Base-by-base conservation (phyloP, 2,888 invertebrate species). In the Adela reaumurella region DNA sequence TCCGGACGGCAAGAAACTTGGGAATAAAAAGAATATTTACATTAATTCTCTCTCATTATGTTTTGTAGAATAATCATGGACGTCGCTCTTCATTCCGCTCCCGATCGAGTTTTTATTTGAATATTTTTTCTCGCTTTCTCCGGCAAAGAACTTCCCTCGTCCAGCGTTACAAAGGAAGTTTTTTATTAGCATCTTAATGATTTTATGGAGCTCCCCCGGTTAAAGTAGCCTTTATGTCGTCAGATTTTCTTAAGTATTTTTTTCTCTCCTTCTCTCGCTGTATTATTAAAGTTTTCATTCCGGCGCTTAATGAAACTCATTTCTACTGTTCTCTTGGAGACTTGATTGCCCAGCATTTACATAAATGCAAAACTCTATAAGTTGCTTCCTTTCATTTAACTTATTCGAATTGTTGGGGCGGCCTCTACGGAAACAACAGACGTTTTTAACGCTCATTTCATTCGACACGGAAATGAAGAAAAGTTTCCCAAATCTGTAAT, bases 171-270 rank as follows among this genome's bases (percentile, higher is more conserved):
- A 77, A 77, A 77, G 78, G 78, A 74, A 79, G 78, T 79, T 78
- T 80, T 79, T 79, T 80, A 80, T 79, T 79, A 79, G 80, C 80
- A 79, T 80, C 80, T 79, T 80, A 80, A 80, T 80, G 80, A 80
- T 80, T 80, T 80, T 79, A 80, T 80, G 78, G 76, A 72, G 69
- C 69, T 72, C 72, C 74, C 74, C 74, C 71, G 70, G 74, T 78
- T 78, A 78, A 77, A 77, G 74, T 74, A 74, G 77, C 74, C 78
- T 78, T 78, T 78, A 78, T 78, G 78, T 77, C 76, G 78, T 77
- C 78, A 78, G 78, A 78, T 78, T 78, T 78, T 77, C 78, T 78
- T 78, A 70, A 77, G 77, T 72, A 77, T 77, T 77, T 77, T 42
- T 76, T 77, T 74, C 70, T 67, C 67, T n/a, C 74, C 68, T 67